A percentile compares a stretch with the other conserved stretches of the same genome.
Evolutionary conservation across 2,888 invertebrate species (phyloP).

Genomic region (Lycaena phlaeas): DNA sequence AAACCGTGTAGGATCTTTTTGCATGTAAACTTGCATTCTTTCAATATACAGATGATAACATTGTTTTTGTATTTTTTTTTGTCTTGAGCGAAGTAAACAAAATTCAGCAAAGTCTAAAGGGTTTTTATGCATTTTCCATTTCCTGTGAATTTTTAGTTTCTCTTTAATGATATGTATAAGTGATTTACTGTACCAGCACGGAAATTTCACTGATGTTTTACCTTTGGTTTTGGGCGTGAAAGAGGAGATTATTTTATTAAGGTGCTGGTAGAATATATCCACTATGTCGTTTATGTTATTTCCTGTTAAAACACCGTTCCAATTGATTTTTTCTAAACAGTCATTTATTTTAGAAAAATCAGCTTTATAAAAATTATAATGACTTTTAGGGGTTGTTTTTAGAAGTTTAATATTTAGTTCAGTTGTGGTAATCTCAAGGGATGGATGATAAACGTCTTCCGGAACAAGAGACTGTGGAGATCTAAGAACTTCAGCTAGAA

Average conservation of each 20-base stretch:
- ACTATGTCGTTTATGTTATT: neutral
- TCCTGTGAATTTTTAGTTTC: constrained; percentile 2
- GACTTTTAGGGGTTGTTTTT: constrained; percentile 1
- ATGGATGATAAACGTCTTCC: constrained; percentile 10
- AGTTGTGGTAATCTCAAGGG: constrained; percentile 4
- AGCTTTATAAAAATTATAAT: constrained; percentile 7
- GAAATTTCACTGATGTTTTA: neutral
- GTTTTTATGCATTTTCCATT: constrained; percentile 1
- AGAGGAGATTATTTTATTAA: neutral
- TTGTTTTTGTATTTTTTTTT: neutral
- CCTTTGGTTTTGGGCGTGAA: neutral
- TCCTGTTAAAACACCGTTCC: neutral
- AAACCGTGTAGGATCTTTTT: neutral
- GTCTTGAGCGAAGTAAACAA: constrained; percentile 1
- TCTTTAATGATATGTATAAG: constrained; percentile 9
- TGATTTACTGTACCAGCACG: constrained; percentile 7
- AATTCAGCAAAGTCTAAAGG: too few relatives aligned
- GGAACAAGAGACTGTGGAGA: neutral
- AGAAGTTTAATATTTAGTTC: neutral
- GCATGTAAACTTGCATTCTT: neutral
- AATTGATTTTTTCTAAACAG: constrained; percentile 3
- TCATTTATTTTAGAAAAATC: constrained; percentile 8
- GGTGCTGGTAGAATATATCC: too few relatives aligned
- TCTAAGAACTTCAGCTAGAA: neutral
- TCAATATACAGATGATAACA: too few relatives aligned